A percentile compares a stretch with the other conserved stretches of the same genome.
Evolutionary conservation across 1,140 invertebrate genomes (phyloP).

Genomic region (Zaprionus inermis): DNA sequence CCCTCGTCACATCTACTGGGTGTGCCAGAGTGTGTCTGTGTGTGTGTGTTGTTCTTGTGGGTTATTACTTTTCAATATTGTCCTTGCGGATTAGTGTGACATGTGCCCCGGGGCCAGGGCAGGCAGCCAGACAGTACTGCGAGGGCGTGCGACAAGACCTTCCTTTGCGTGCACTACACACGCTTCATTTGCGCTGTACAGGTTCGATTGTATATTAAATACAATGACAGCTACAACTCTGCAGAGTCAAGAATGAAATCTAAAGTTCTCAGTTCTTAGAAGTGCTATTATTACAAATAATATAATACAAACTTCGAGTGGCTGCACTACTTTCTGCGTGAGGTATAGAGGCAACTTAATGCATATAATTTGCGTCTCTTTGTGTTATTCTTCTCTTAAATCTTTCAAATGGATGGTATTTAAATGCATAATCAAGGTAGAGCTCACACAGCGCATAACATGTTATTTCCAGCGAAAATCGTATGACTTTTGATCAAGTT

Average conservation of each 20-base stretch:
- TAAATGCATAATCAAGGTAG: no score
- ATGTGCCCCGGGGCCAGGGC: constrained; percentile 59
- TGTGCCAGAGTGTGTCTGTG: constrained; percentile 40
- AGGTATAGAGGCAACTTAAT: no score
- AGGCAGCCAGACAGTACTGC: background rate
- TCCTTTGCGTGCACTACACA: constrained; percentile 8
- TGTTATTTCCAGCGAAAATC: no score
- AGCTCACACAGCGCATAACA: no score
- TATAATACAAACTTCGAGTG: no score
- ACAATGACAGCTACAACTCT: background rate
- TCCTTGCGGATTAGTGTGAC: constrained; percentile 79
- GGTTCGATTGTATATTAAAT: background rate
- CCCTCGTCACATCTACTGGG: constrained; percentile 55
- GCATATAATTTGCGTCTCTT: no score
- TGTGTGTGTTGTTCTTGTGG: constrained; percentile 73
- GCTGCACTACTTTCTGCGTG: background rate
- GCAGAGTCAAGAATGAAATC: background rate
- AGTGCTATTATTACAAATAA: background rate
- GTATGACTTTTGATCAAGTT: no score
- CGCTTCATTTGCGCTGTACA: constrained; percentile 26
- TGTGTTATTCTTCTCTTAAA: no score
- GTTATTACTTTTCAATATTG: constrained; percentile 84
- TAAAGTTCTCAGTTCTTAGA: background rate
- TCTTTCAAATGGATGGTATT: no score
- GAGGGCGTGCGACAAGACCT: constrained; percentile 32